Evolutionary conservation across 2,888 invertebrate genomes (phyloP).

Genomic region (Operophtera brumata): DNA sequence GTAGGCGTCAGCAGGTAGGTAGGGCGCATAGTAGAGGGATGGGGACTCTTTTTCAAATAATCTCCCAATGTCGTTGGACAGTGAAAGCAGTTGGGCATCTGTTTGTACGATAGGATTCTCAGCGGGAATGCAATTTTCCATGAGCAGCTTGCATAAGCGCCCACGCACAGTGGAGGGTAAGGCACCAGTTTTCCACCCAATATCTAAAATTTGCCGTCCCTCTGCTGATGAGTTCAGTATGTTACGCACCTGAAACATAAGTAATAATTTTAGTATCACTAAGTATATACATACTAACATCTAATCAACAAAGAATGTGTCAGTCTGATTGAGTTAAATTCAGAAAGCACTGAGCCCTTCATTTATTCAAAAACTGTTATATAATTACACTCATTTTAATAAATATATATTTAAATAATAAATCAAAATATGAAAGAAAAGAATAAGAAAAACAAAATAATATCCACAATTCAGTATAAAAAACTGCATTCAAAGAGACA

Average conservation of each 20-base stretch:
- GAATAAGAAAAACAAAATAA: too few species aligned
- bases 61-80: background rate
- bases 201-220: background rate
- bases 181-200: background rate
- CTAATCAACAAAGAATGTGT: background rate
- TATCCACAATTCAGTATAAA: too few species aligned
- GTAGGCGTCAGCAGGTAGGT: background rate
- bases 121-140: background rate
- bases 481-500: too few species aligned
- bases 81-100: background rate
- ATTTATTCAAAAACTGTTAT: too few species aligned
- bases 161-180: background rate
- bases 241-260: background rate
- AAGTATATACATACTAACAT: background rate
- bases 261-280: background rate
- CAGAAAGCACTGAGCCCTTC: too few species aligned
- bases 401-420: too few species aligned
- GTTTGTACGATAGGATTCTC: background rate
- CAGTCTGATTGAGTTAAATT: too few species aligned
- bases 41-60: background rate
- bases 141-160: background rate
- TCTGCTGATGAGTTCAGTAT: background rate
- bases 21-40: background rate
- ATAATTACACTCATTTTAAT: background rate
- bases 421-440: too few species aligned